Conservation (phyloP, 2,888 invertebrate genomes). For the Matsumyia berberina region DNA sequence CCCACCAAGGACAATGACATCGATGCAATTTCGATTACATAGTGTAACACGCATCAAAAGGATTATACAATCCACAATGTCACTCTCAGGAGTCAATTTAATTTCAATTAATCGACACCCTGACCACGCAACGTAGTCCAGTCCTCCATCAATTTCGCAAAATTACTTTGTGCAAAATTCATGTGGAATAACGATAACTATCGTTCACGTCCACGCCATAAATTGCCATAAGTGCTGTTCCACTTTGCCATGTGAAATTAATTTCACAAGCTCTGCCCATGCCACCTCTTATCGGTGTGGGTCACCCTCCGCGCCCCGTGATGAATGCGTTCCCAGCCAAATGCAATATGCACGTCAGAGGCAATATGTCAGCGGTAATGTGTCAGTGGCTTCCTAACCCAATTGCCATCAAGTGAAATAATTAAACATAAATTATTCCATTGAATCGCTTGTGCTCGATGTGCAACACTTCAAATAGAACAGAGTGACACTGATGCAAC, state of each 20-base stretch:
- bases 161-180: constrained; percentile 55
- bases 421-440: constrained; percentile 75
- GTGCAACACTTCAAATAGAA: constrained; percentile 22
- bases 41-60: too few relatives aligned
- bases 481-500: constrained; percentile 60
- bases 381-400: constrained; percentile 75
- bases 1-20: too few relatives aligned
- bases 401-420: constrained; percentile 73
- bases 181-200: constrained; percentile 46
- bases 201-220: constrained; percentile 52
- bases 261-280: constrained; percentile 14
- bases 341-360: constrained; percentile 59
- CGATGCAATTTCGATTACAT: too few relatives aligned
- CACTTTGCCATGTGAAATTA: constrained; percentile 66
- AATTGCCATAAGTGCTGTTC: constrained; percentile 68
- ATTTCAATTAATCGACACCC: constrained; percentile 11
- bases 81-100: not conserved
- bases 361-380: constrained; percentile 67
- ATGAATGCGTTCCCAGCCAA: constrained; percentile 44
- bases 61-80: not conserved
- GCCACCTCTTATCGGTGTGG: not conserved
- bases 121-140: constrained; percentile 6
- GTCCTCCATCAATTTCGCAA: constrained; percentile 50
- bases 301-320: too few relatives aligned
- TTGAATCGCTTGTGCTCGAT: constrained; percentile 45